A percentile compares a stretch with the other conserved stretches of the same genome.
phyloP scores from a whole-genome alignment of 2,113 vertebrate genomes.

The rat (Rattus norvegicus) region GRCr8 NC_086021.1:154385001-154385500 shows the following conservation, averaged over 20 bases:
- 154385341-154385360: not conserved
- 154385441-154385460: not conserved
- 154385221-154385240: conserved; percentile 7
- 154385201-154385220: not conserved
- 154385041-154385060: not conserved
- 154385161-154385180: not conserved
- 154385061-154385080: not conserved
- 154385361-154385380: conserved; percentile 58
- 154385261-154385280: not conserved
- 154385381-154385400: conserved; percentile 52
- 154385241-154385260: not conserved
- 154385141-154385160: not conserved
- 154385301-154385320: not conserved
- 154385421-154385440: not conserved
- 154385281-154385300: not conserved
- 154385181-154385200: not conserved
- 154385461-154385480: not conserved
- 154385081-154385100: not conserved
- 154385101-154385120: not conserved
- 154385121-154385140: conserved; percentile 16
- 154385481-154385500: not conserved
- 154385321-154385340: not conserved
- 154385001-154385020: conserved; percentile 32
- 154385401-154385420: conserved; percentile 29
- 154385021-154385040: conserved; percentile 18